Evolutionary conservation across 1,140 invertebrate genomes (phyloP), one percentile per base, ranked within the genome.

Genomic region (Eumeta japonica): DNA sequence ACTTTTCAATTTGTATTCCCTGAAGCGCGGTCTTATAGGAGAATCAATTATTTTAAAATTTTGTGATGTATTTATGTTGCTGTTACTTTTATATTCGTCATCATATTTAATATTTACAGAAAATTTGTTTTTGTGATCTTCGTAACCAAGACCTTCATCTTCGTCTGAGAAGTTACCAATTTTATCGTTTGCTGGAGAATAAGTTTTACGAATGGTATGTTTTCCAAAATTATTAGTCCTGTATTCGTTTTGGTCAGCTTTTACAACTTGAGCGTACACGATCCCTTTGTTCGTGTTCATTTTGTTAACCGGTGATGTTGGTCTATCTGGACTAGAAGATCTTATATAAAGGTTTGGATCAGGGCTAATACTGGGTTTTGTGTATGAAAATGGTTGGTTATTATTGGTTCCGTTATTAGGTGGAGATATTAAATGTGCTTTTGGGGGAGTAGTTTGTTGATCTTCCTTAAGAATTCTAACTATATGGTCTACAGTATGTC

Each of bases 351-450:
- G 38, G 52, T 76, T 76, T 9, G 73, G 73, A 50, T 77, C 73
- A 27, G 73, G 75, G 53, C 72, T 77, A 12, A 73, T 51, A 45
- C 80, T 81, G 2, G 81, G 79, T 46, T 79, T 75, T 0, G 83
- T 86, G 45, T 89, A 89, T 0, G 85, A 88, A 58, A 89, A 88
- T 7, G 86, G 85, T 52, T 85, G 79, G 50, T 87, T 89, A 46
- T 83, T 81, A 53, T 88, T 87, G 48, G 84, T 84, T 9, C 80
- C 80, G 37, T 79, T 79, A 1, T 72, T 66, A 35, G 79, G 61
- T 7, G 83, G 79, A 4, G 79, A 77, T 3, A 86, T 76, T 54
- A 88, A 78, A 50, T 81, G 74, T 18, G 79, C 61, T 52, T 81
- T 83, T 3, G 83, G 82, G 36, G 84, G 83, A 2, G 83, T 78